These are phyloP conservation scores for Gastracanthus pulcherrimus DNA, from an alignment of 2,888 invertebrate genomes.

Conservation along the genomic window DNA sequence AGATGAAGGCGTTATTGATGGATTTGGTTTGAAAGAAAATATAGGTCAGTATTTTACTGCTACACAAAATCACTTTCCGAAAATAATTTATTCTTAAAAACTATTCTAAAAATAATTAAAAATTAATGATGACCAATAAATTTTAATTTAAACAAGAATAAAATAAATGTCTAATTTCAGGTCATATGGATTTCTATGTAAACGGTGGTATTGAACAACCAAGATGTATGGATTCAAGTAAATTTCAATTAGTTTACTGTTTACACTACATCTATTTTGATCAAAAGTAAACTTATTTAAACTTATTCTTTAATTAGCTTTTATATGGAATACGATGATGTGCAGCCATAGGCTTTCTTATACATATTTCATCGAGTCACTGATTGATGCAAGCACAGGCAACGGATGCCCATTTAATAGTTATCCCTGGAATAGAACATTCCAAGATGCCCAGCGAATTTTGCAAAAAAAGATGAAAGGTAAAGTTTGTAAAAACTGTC, in stretches of 20 bases:
- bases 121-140: too few species aligned
- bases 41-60: constrained; percentile 75
- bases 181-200: constrained; percentile 83
- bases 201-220: constrained; percentile 85
- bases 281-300: neutral
- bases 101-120: too few species aligned
- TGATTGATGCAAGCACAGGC: constrained; percentile 21
- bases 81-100: too few species aligned
- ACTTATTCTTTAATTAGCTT: neutral
- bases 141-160: neutral
- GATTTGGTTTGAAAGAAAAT: constrained; percentile 80
- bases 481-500: constrained; percentile 10
- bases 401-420: constrained; percentile 13
- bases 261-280: constrained; percentile 25
- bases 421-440: constrained; percentile 46
- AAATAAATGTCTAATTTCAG: constrained; percentile 9
- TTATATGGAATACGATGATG: constrained; percentile 74
- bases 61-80: neutral
- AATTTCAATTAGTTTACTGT: constrained; percentile 78
- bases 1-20: constrained; percentile 77
- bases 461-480: neutral
- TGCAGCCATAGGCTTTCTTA: constrained; percentile 83
- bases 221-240: constrained; percentile 32
- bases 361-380: constrained; percentile 80
- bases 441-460: constrained; percentile 5